Evolutionary conservation across 2,888 invertebrate species (phyloP).

Genomic region (Vanessa cardui): DNA sequence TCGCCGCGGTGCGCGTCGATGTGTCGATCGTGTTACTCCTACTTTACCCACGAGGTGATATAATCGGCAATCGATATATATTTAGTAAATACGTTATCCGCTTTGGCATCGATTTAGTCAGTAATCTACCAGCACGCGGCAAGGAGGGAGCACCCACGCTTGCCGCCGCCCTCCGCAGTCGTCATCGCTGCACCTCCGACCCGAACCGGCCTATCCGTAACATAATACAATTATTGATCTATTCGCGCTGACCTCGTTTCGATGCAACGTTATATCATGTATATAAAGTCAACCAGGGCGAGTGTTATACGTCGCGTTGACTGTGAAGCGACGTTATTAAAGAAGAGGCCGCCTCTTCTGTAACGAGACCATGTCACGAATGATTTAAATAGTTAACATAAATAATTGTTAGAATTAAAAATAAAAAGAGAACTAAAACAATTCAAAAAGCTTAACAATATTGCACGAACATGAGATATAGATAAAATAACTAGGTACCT

Average conservation of each 20-base stretch:
- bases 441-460: constrained; percentile 78
- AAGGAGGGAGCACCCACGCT: constrained; percentile 40
- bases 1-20: constrained; percentile 49
- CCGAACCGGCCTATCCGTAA: constrained; percentile 43
- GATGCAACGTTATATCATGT: not conserved
- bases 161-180: constrained; percentile 46
- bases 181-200: constrained; percentile 47
- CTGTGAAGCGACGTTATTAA: constrained; percentile 34
- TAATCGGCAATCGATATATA: constrained; percentile 73
- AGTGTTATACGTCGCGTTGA: constrained; percentile 21
- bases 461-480: constrained; percentile 72
- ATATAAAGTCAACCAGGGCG: constrained; percentile 1
- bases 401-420: constrained; percentile 47
- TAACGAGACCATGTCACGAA: constrained; percentile 63
- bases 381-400: constrained; percentile 59
- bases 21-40: constrained; percentile 63
- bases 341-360: constrained; percentile 19
- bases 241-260: constrained; percentile 10
- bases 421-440: constrained; percentile 67
- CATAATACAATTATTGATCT: not conserved
- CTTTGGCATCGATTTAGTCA: constrained; percentile 78
- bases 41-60: constrained; percentile 75
- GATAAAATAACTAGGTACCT: constrained; percentile 68
- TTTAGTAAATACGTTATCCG: constrained; percentile 74
- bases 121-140: constrained; percentile 66